Evolutionary conservation across 2,797 vertebrate species (phyloP).

Genomic region (Liasis olivaceus): DNA sequence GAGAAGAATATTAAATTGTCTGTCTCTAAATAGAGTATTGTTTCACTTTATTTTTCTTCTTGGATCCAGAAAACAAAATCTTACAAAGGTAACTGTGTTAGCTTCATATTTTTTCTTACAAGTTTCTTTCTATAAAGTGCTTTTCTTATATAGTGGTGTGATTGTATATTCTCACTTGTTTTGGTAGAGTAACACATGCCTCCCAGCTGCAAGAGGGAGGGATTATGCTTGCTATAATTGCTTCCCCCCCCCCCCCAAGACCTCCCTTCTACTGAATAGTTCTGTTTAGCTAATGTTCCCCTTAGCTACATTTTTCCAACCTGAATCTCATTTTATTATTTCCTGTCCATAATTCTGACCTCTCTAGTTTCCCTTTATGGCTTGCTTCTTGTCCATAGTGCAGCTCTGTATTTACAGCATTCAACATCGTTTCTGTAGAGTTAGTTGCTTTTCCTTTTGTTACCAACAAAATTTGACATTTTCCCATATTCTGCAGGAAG

Average conservation of each 20-base stretch:
- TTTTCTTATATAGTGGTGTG: background rate
- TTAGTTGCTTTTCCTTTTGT: background rate
- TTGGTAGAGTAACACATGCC: conserved; percentile 10
- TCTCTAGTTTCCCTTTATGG: conserved; percentile 3
- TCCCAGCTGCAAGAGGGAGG: background rate
- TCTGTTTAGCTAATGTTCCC: background rate
- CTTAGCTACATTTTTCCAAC: conserved; percentile 33
- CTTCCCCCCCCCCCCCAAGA: background rate
- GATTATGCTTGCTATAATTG: conserved; percentile 39
- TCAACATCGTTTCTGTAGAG: background rate
- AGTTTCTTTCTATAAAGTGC: background rate
- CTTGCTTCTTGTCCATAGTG: background rate
- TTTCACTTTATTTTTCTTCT: background rate
- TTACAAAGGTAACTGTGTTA: background rate
- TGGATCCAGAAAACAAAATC: background rate
- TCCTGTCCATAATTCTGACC: conserved; percentile 37
- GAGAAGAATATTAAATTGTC: background rate
- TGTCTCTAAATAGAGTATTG: background rate
- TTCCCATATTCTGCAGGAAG: background rate
- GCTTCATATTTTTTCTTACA: background rate
- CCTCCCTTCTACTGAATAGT: conserved; percentile 27
- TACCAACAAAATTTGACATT: background rate
- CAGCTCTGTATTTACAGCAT: background rate
- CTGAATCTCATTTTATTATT: conserved; percentile 39
- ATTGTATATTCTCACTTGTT: background rate